Evolutionary conservation across 2,113 vertebrate genomes (phyloP).

Genomic region (Prunella himalayana): DNA sequence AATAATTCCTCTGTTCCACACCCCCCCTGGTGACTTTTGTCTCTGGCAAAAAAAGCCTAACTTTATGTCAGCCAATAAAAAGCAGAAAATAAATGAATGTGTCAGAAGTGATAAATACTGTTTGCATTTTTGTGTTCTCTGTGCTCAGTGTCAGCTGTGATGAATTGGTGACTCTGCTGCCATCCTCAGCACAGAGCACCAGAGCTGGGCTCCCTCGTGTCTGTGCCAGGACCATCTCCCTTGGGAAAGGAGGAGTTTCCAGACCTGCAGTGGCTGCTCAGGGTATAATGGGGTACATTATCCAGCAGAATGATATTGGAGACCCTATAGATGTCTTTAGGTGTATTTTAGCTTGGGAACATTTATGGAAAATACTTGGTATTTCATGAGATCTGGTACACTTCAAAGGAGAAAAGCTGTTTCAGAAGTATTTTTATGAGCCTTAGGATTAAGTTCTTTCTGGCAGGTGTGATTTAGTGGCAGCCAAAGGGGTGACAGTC

Average conservation of each 20-base stretch:
- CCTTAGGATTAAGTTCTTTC: neutral
- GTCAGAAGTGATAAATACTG: neutral
- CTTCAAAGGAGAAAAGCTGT: neutral
- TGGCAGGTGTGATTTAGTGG: neutral
- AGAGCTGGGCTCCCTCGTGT: neutral
- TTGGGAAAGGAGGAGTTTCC: neutral
- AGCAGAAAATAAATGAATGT: constrained; percentile 21
- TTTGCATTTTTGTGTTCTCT: neutral
- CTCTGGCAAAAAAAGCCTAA: neutral
- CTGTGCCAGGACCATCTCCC: neutral
- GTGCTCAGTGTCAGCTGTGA: neutral
- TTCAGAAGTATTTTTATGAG: constrained; percentile 37
- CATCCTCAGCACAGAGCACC: neutral
- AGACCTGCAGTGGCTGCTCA: neutral
- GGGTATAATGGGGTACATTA: neutral
- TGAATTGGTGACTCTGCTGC: neutral
- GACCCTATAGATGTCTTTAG: neutral
- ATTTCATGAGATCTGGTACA: neutral
- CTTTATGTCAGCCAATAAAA: constrained; percentile 6
- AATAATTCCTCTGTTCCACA: neutral
- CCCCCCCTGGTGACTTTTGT: neutral
- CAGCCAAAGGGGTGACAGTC: neutral
- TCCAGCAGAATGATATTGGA: neutral
- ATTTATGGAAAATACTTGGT: neutral
- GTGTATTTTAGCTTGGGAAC: neutral